Evolutionary conservation across 1,140 invertebrate genomes (phyloP), one percentile per base, ranked within the genome.

Genomic region (Panonychus citri): DNA sequence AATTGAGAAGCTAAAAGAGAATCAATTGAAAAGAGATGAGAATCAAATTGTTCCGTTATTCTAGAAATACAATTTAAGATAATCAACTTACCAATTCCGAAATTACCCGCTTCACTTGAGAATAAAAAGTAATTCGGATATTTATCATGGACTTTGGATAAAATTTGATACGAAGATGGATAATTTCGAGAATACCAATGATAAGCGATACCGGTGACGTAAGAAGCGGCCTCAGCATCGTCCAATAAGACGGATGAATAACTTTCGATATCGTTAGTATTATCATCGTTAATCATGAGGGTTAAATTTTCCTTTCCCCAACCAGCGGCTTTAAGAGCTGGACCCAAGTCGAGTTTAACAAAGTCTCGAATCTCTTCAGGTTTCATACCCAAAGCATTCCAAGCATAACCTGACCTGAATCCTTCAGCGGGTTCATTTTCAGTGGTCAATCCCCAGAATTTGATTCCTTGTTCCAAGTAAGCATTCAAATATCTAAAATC

Each of bases 61-160:
- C 39, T 17, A 40, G 3, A n/a, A 40, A 40, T 3, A 40, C 39
- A 13, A n/a, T n/a, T n/a, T n/a, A n/a, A n/a, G n/a, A 40, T 17
- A 7, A 13, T 40, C 39, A 3, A 7, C 43, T 46, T 46, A 46
- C 43, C 43, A 21, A 2, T n/a, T 3, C 21, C 59, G 1, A 63
- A 64, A 34, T 58, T 58, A 63, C 69, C 66, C 4, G 72, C 73
- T 59, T 75, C 73, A 19, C 72, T 71, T 3, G 61, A 75, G 2
- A 89, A 61, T 3, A 87, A 66, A 62, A 85, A 77, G 61, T 82
- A 78, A 43, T 82, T 72, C 0, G 83, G 81, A 65, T 76, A 75
- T 3, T 68, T 61, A 25, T 28, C n/a, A 37, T 76, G 57, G 3
- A 58, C 21, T 54, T 0, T 75, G 60, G 0, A 75, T 69, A 46